phyloP scores from a whole-genome alignment of 2,888 invertebrate species.

The Pelosia muscerda region DNA sequence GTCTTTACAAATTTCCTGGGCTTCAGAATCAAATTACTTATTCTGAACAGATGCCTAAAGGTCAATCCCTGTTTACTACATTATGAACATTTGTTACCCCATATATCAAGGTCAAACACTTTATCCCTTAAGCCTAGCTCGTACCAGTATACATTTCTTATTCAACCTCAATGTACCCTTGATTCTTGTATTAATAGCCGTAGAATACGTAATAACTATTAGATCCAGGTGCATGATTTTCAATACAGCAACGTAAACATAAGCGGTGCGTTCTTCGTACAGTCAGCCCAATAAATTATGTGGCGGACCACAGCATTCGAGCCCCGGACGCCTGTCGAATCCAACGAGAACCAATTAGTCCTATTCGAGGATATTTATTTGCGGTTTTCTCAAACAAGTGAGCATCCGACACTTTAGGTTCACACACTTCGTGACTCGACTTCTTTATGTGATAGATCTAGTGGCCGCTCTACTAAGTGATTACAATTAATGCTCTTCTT shows the following conservation, averaged over 20 bases:
- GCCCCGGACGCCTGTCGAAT: conserved; percentile 79
- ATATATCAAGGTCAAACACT: background rate
- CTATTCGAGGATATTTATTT: conserved; percentile 82
- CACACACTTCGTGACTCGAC: conserved; percentile 66
- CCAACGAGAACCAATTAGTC: conserved; percentile 85
- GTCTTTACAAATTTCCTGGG: background rate
- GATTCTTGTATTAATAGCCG: conserved; percentile 48
- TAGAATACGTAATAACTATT: conserved; percentile 50
- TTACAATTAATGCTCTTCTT: conserved; percentile 56
- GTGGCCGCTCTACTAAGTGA: conserved; percentile 51
- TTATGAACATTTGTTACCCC: conserved; percentile 8
- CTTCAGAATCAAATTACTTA: background rate
- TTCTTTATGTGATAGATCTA: conserved; percentile 64
- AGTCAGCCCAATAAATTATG: conserved; percentile 81
- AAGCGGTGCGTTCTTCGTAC: conserved; percentile 55
- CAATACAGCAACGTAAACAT: conserved; percentile 62
- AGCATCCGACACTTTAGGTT: conserved; percentile 68
- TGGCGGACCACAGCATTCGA: conserved; percentile 72
- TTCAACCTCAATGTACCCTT: conserved; percentile 42
- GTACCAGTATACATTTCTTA: conserved; percentile 40
- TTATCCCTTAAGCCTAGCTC: conserved; percentile 24
- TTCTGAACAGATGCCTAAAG: conserved; percentile 12
- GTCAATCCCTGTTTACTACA: conserved; percentile 7
- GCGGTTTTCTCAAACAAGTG: conserved; percentile 80
- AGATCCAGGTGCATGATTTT: conserved; percentile 52